A percentile compares a stretch with the other conserved stretches of the same genome.
phyloP scores from a whole-genome alignment of 2,797 vertebrate genomes.

The Ptychobarbus kaznakovi region DNA sequence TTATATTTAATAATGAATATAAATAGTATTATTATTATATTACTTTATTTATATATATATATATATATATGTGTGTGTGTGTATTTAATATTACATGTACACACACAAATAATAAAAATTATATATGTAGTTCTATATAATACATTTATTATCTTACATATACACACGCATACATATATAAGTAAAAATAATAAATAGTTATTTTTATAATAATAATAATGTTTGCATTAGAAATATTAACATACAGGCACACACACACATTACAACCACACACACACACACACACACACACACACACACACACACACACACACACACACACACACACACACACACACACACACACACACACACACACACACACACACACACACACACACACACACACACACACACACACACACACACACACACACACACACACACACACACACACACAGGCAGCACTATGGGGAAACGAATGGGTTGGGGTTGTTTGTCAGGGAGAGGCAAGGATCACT shows the following conservation, averaged over 20 bases:
- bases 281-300: conserved; percentile 44
- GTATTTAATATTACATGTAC: too few species aligned
- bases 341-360: conserved; percentile 49
- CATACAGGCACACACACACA: too few species aligned
- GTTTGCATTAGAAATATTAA: neutral
- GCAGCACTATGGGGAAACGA: neutral
- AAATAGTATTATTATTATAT: too few species aligned
- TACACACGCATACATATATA: too few species aligned
- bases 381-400: conserved; percentile 47
- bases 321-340: conserved; percentile 49
- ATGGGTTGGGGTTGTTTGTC: conserved; percentile 43
- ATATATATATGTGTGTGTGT: too few species aligned
- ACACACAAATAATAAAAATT: too few species aligned
- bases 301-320: conserved; percentile 46
- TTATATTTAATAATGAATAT: too few species aligned
- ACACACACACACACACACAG: conserved; percentile 57
- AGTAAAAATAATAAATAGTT: too few species aligned
- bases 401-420: conserved; percentile 43
- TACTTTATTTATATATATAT: too few species aligned
- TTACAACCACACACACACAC: too few species aligned
- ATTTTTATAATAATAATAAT: neutral
- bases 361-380: conserved; percentile 39
- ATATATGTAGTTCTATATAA: too few species aligned
- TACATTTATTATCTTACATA: too few species aligned
- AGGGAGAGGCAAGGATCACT: conserved; percentile 65